Conservation (phyloP, 2,113 vertebrate genomes). For the Petrocephalus microphthalmus region DNA sequence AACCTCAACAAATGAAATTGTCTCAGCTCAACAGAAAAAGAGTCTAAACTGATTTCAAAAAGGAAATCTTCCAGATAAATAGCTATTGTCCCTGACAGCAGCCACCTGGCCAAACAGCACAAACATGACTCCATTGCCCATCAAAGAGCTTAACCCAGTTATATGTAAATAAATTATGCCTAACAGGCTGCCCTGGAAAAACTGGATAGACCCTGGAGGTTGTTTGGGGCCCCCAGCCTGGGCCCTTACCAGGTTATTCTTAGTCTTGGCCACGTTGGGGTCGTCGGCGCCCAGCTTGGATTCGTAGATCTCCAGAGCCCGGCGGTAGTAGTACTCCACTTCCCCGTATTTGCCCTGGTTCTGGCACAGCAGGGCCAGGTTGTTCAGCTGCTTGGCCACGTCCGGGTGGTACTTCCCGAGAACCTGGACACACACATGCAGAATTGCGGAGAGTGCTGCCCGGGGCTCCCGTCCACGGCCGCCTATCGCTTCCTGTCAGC, state of each 20-base stretch:
- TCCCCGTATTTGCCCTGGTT: constrained; percentile 98
- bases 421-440: constrained; percentile 34
- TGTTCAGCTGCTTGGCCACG: constrained; percentile 97
- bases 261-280: constrained; percentile 94
- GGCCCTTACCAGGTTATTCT: constrained; percentile 85
- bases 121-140: background rate
- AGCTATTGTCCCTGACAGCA: background rate
- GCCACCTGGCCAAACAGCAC: background rate
- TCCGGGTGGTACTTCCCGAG: constrained; percentile 75
- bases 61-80: background rate
- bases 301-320: constrained; percentile 92
- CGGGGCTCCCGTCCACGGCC: background rate
- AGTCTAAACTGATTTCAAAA: background rate
- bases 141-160: background rate
- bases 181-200: background rate
- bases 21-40: background rate
- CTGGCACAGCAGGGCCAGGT: constrained; percentile 91
- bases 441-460: background rate
- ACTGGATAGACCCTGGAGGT: background rate
- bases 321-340: constrained; percentile 89
- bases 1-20: background rate
- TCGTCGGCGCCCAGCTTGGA: constrained; percentile 86
- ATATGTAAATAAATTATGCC: background rate
- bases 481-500: background rate
- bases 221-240: background rate